Percentiles rank a stretch among this genome's conserved stretches.
Evolutionary conservation across 2,113 vertebrate genomes (phyloP).

Genomic region (cattle (Bos taurus)): DNA sequence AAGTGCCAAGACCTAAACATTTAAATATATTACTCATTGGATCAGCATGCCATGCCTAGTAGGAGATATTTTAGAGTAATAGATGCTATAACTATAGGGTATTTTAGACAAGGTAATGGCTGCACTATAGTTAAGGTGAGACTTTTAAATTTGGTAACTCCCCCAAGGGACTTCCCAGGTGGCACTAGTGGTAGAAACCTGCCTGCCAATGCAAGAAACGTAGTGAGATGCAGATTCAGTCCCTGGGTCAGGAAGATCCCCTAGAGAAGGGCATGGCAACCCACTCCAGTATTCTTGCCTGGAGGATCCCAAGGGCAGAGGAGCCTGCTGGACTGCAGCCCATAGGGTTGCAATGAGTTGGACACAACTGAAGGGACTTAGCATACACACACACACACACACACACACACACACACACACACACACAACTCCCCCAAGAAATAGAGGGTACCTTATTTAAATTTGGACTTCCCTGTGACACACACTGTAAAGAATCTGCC

Average conservation of each 20-base stretch:
- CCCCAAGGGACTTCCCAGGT: not conserved
- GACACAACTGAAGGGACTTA: not conserved
- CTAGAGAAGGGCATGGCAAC: too few species aligned
- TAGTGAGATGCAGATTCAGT: not conserved
- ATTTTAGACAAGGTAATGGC: not conserved
- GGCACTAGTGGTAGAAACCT: not conserved
- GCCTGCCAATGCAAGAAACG: not conserved
- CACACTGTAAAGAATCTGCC: not conserved
- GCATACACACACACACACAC: not conserved
- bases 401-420: too few species aligned
- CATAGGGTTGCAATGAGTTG: not conserved
- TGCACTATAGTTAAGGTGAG: not conserved
- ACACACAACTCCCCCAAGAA: not conserved
- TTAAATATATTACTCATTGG: not conserved
- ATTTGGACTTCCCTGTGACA: not conserved
- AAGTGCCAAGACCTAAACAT: not conserved
- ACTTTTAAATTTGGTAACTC: not conserved
- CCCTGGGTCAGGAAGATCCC: too few species aligned
- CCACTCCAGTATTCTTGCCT: not conserved
- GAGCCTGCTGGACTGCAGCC: not conserved
- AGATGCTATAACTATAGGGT: not conserved
- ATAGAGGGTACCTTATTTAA: not conserved
- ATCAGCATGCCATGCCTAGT: not conserved
- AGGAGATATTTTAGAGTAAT: not conserved
- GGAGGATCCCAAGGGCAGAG: not conserved